Evolutionary conservation across 2,113 vertebrate species (phyloP).

Genomic region (Rhodinocichla rosea): DNA sequence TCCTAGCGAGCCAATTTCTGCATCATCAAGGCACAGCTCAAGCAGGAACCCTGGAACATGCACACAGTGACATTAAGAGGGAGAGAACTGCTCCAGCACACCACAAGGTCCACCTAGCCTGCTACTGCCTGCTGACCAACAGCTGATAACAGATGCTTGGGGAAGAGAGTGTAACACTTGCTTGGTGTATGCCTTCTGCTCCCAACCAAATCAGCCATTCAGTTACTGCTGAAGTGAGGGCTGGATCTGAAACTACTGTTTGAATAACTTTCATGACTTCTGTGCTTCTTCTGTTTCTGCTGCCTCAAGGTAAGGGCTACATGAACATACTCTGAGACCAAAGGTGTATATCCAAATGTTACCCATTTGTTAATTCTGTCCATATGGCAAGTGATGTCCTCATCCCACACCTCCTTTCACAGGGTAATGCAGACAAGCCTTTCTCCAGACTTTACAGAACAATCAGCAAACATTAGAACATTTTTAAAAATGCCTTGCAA

Average conservation of each 20-base stretch:
- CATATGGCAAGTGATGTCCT: background rate
- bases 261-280: background rate
- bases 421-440: background rate
- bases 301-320: background rate
- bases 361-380: background rate
- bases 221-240: background rate
- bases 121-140: background rate
- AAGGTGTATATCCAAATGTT: background rate
- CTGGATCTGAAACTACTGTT: background rate
- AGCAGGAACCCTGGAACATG: background rate
- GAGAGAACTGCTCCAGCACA: background rate
- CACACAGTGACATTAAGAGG: background rate
- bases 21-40: background rate
- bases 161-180: background rate
- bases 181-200: rapidly evolving
- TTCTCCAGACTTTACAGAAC: background rate
- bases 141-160: background rate
- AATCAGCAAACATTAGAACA: background rate
- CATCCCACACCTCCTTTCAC: background rate
- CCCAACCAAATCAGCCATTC: background rate
- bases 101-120: background rate
- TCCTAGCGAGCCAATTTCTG: background rate
- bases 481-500: background rate
- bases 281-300: background rate
- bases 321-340: background rate